Evolutionary conservation across 2,113 vertebrate species (phyloP).

Genomic region (Ancistrus triradiatus): DNA sequence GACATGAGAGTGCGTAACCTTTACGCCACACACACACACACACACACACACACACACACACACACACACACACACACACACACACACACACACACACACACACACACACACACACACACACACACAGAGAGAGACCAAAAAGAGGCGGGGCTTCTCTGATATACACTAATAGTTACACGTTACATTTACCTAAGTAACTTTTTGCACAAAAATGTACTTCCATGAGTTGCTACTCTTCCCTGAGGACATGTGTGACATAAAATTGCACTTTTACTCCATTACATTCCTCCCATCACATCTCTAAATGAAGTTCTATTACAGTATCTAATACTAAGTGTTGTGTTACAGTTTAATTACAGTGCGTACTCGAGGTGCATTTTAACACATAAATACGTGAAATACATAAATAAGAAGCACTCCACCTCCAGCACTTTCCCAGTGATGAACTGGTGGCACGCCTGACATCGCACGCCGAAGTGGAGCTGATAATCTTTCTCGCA

Average conservation of each 20-base stretch:
- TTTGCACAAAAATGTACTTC: no score
- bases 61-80: neutral
- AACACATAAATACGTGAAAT: neutral
- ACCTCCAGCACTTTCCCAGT: constrained; percentile 96
- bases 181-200: no score
- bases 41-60: neutral
- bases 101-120: neutral
- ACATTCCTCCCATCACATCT: neutral
- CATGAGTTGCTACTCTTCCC: no score
- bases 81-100: constrained; percentile 7
- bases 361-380: no score
- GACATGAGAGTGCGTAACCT: neutral
- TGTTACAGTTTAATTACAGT: no score
- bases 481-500: constrained; percentile 95
- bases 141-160: constrained; percentile 14
- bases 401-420: constrained; percentile 32
- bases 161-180: no score
- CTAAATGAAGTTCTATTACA: no score
- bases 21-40: constrained; percentile 50
- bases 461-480: constrained; percentile 91
- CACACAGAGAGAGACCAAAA: neutral
- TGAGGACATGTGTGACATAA: no score
- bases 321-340: no score
- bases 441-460: constrained; percentile 90
- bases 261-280: no score